A percentile compares a stretch with the other conserved stretches of the same genome.
Conservation (phyloP, 2,888 invertebrate genomes). For the Drosophila subsilvestris region DNA sequence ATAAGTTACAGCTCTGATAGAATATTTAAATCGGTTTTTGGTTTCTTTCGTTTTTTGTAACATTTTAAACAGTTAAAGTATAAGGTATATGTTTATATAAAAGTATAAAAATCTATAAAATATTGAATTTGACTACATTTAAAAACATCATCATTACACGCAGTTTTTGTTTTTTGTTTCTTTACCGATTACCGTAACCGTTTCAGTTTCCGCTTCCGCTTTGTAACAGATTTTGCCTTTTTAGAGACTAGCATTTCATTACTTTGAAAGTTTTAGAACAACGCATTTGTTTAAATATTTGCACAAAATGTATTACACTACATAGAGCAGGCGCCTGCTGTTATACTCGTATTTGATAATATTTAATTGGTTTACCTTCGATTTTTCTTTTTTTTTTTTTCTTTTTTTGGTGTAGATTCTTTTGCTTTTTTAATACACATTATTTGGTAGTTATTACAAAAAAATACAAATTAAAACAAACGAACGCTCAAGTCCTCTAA, state of each 20-base stretch:
- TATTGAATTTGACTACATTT: conserved; percentile 79
- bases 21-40: conserved; percentile 59
- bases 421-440: conserved; percentile 53
- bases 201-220: conserved; percentile 23
- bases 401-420: conserved; percentile 67
- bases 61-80: conserved; percentile 77
- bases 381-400: conserved; percentile 14
- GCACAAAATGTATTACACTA: conserved; percentile 68
- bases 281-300: conserved; percentile 61
- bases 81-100: conserved; percentile 77
- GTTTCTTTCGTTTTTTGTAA: conserved; percentile 36
- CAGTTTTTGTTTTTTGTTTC: conserved; percentile 11
- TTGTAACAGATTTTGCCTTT: conserved; percentile 55
- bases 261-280: conserved; percentile 61
- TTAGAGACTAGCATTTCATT: conserved; percentile 64
- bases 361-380: conserved; percentile 31
- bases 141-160: conserved; percentile 53
- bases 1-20: conserved; percentile 56
- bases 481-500: conserved; percentile 60
- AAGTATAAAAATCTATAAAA: conserved; percentile 81
- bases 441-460: conserved; percentile 52
- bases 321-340: conserved; percentile 64
- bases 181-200: conserved; percentile 25
- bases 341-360: conserved; percentile 26
- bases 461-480: conserved; percentile 55